Conservation (phyloP, 2,113 vertebrate species). For the Oryzias javanicus region DNA sequence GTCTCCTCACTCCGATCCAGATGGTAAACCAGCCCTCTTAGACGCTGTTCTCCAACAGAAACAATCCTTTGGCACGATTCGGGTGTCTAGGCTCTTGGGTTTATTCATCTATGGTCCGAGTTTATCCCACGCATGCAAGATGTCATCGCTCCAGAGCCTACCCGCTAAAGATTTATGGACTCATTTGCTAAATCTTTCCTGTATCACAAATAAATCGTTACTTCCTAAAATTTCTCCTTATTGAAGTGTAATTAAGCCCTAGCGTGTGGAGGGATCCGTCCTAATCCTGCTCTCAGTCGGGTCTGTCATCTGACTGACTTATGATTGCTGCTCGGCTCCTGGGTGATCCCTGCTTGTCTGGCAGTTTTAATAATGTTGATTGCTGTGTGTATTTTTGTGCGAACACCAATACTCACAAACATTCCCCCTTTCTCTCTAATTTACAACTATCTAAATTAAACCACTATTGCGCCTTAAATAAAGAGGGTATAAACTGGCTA, state of each 20-base stretch:
- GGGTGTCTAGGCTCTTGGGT: too few species aligned
- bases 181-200: too few species aligned
- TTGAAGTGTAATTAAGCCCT: conserved; percentile 51
- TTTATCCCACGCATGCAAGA: too few species aligned
- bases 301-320: conserved; percentile 49
- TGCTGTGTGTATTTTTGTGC: conserved; percentile 27
- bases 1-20: too few species aligned
- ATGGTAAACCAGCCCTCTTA: too few species aligned
- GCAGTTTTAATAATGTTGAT: conserved; percentile 65
- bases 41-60: too few species aligned
- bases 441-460: conserved; percentile 16
- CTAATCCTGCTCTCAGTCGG: conserved; percentile 64
- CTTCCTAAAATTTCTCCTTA: not conserved
- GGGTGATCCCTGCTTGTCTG: conserved; percentile 43
- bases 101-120: too few species aligned
- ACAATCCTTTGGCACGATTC: too few species aligned
- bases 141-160: too few species aligned
- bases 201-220: too few species aligned
- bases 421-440: conserved; percentile 9
- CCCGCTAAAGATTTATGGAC: too few species aligned
- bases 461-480: conserved; percentile 3
- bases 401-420: conserved; percentile 21
- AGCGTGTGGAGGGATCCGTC: conserved; percentile 23
- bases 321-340: conserved; percentile 34
- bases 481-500: conserved; percentile 11